These are phyloP conservation scores for Leptestheria dahalacensis DNA, from an alignment of 1,140 invertebrate genomes.

Conservation along the genomic window DNA sequence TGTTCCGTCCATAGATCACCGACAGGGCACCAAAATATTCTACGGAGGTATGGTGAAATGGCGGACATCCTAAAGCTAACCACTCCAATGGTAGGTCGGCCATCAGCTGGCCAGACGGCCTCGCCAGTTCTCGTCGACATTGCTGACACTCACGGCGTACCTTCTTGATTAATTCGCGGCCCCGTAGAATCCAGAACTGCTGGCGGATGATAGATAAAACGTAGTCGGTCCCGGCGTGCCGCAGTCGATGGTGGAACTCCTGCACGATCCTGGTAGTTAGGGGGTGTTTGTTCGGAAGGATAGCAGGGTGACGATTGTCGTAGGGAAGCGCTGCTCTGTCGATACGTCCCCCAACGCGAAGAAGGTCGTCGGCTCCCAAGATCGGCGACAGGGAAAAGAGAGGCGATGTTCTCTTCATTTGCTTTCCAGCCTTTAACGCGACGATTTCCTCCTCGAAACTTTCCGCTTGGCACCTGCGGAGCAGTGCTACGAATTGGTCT, in stretches of 20 bases:
- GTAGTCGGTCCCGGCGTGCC: background rate
- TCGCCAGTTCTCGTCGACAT: background rate
- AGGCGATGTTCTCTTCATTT: background rate
- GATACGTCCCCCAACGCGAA: background rate
- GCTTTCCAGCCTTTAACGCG: background rate
- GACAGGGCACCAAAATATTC: background rate
- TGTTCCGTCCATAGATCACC: background rate
- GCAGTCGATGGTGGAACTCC: background rate
- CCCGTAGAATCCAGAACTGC: background rate
- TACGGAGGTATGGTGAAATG: conserved; percentile 2
- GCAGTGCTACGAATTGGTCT: background rate
- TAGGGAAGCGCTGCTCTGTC: background rate
- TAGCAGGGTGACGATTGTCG: background rate
- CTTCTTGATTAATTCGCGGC: background rate
- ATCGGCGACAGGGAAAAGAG: background rate
- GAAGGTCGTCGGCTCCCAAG: background rate
- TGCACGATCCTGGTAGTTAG: background rate
- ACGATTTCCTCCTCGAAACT: background rate
- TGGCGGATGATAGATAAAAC: background rate
- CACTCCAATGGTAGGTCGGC: background rate
- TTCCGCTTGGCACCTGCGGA: background rate
- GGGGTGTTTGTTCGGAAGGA: background rate
- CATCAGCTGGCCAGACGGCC: background rate
- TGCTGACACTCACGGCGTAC: background rate
- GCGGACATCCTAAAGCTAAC: background rate